Evolutionary conservation across 2,888 invertebrate species (phyloP).

Genomic region (Hydrotaea cyrtoneurina): DNA sequence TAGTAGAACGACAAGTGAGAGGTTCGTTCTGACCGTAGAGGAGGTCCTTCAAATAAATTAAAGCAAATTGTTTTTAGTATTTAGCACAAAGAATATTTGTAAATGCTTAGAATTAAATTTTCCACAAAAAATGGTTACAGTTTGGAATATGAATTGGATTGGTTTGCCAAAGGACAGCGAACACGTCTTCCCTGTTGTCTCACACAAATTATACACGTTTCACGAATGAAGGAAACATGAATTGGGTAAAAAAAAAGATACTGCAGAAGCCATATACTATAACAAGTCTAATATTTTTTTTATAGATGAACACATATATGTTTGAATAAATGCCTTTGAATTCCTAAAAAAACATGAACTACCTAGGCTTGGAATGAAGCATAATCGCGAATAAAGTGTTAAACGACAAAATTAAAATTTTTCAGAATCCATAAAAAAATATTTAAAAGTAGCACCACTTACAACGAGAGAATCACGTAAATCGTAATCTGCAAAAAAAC

Average conservation of each 20-base stretch:
- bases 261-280: no score
- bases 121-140: not conserved
- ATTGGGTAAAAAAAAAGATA: not conserved
- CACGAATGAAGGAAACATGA: not conserved
- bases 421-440: no score
- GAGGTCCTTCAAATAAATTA: conserved; percentile 8
- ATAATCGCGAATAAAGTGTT: no score
- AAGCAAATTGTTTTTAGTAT: conserved; percentile 5
- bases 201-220: not conserved
- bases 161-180: not conserved
- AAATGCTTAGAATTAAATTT: conserved; percentile 40
- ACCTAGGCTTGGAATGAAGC: no score
- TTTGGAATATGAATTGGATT: not conserved
- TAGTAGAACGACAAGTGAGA: not conserved
- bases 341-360: no score
- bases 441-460: no score
- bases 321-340: no score
- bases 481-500: no score
- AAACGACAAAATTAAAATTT: no score
- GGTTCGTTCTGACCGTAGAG: not conserved
- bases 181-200: not conserved
- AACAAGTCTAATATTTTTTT: no score
- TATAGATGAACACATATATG: no score
- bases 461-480: no score
- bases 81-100: not conserved